Evolutionary conservation across 2,113 vertebrate genomes (phyloP).

Genomic region (Emydocephalus ijimae): DNA sequence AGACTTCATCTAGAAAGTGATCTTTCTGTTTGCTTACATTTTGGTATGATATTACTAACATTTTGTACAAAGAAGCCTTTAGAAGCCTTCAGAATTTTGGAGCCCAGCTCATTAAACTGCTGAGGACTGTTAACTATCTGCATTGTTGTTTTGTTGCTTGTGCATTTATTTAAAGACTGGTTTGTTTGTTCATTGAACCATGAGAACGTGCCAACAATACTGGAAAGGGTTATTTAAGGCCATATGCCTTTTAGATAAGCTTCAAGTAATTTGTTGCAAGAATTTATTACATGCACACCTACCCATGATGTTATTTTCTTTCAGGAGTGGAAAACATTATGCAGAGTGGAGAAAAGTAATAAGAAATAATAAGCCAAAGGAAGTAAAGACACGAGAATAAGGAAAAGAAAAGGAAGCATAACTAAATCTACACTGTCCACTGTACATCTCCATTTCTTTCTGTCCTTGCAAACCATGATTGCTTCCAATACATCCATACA

Average conservation of each 20-base stretch:
- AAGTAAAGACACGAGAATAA: neutral
- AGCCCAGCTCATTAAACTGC: rapidly evolving
- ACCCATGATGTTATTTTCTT: neutral
- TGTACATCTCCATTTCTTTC: neutral
- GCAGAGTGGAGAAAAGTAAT: neutral
- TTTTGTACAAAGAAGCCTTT: neutral
- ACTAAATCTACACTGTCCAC: neutral
- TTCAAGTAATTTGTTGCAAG: neutral
- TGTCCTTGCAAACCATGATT: neutral
- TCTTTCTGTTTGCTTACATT: conserved; percentile 11
- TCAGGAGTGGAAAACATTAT: neutral
- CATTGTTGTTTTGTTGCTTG: neutral
- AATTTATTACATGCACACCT: neutral
- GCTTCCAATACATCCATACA: neutral
- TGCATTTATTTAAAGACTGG: neutral
- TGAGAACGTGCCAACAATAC: neutral
- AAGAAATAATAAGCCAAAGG: neutral
- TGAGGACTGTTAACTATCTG: neutral
- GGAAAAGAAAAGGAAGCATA: neutral
- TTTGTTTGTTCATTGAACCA: neutral
- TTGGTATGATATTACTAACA: neutral
- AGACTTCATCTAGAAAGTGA: conserved; percentile 23
- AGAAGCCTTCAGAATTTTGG: neutral
- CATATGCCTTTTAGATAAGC: neutral
- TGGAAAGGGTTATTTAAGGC: neutral